These are phyloP conservation scores for Sialia sialis DNA, from an alignment of 2,113 vertebrate genomes.

Conservation along the genomic window DNA sequence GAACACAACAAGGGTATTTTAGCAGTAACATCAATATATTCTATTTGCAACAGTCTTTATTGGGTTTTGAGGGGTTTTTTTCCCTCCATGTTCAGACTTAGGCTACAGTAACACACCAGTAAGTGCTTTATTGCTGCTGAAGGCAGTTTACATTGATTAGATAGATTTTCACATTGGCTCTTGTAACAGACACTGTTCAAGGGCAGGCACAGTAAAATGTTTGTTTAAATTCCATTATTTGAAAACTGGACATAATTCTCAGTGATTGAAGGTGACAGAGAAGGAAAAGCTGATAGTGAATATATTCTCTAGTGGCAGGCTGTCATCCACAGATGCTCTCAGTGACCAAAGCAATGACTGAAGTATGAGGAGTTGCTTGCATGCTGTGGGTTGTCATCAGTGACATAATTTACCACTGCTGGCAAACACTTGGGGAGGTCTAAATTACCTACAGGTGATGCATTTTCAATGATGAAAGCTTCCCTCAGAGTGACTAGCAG, in stretches of 20 bases:
- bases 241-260: constrained; percentile 30
- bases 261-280: constrained; percentile 29
- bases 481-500: neutral
- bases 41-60: neutral
- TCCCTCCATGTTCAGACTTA: neutral
- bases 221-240: constrained; percentile 20
- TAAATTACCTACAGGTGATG: neutral
- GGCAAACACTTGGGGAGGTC: neutral
- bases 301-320: neutral
- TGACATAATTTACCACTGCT: neutral
- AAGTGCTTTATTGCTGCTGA: neutral
- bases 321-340: constrained; percentile 2
- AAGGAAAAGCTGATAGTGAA: neutral
- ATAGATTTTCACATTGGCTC: constrained; percentile 15
- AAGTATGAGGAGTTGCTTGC: neutral
- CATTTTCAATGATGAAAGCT: neutral
- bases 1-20: neutral
- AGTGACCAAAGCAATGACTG: constrained; percentile 20
- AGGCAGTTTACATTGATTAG: constrained; percentile 11
- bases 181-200: constrained; percentile 33
- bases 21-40: neutral
- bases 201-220: neutral
- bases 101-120: neutral
- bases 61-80: accelerated
- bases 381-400: neutral